Percentiles rank a stretch among this genome's conserved stretches.
Evolutionary conservation across 2,113 vertebrate species (phyloP).

Genomic region (Vidua chalybeata): DNA sequence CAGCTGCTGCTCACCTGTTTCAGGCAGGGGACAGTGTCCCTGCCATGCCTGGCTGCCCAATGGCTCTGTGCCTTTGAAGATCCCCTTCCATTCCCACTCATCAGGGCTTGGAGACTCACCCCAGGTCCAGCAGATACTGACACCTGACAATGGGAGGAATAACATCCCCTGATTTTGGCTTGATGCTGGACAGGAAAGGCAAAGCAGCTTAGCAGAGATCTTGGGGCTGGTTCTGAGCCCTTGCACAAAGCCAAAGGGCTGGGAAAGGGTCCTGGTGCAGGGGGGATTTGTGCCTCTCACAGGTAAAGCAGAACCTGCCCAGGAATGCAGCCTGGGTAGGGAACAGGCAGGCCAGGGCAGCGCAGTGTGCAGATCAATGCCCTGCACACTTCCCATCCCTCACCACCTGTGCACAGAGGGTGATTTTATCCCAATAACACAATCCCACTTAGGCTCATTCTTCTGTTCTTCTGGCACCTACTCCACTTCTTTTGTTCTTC

Average conservation of each 20-base stretch:
- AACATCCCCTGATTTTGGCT: not conserved
- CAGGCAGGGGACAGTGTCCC: not conserved
- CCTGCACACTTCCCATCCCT: not conserved
- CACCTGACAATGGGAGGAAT: not conserved
- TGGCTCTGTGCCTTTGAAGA: not conserved
- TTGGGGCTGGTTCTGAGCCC: not conserved
- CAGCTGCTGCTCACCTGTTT: not conserved
- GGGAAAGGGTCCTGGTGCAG: fast-evolving
- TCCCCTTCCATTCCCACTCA: not conserved
- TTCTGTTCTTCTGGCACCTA: not conserved
- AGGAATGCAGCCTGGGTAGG: not conserved
- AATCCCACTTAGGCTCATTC: not conserved
- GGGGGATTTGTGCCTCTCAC: not conserved
- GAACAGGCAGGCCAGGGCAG: not conserved
- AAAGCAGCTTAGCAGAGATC: not conserved
- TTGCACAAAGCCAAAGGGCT: not conserved
- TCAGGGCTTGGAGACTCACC: fast-evolving
- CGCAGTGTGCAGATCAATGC: not conserved
- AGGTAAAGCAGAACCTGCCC: not conserved
- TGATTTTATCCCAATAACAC: not conserved
- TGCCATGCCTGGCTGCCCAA: not conserved
- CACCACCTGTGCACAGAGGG: not conserved
- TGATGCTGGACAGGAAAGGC: not conserved
- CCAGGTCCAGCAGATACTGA: not conserved
- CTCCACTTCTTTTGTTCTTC: not conserved